Evolutionary conservation across 2,113 vertebrate species (phyloP), one percentile per base, ranked within the genome.

Genomic region (Cercopithecus mona): DNA sequence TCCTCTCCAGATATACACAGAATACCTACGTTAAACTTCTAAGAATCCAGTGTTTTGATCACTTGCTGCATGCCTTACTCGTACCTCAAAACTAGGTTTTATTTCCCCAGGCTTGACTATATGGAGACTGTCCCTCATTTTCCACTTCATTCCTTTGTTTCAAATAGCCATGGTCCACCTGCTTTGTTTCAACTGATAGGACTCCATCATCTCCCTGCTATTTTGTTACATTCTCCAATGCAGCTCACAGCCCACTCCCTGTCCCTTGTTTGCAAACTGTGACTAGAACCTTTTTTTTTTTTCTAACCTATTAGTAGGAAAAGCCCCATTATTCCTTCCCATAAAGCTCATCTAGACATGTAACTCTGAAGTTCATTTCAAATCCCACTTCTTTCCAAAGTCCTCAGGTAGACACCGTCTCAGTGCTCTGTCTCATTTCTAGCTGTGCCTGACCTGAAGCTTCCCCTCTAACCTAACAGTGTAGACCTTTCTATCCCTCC

Each of bases 51-150:
- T 20, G 40, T 83, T 81, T 43, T 68, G n/a, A 82, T 68, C 43
- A 38, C 40, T 32, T 13, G 40, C 30, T 40, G 1, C 23, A 30
- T 22, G 38, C 30, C 76, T 90, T 85, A 18, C 22, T 43, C 45
- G 22, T 66, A 94, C 59, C 55, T 91, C 68, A 70, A 94, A 93
- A 86, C n/a, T 27, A 30, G 78, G 43, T 81, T 93, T 96, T 90
- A 92, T 92, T 93, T 87, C 2, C 4, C n/a, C 40, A 81, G 0
- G 0, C 52, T 40, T 84, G 83, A 85, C 76, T 59, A 27, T 50
- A 88, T 59, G 52, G 48, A 94, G 30, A 84, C 52, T 55, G 20
- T 64, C 80, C 57, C 35, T 72, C 27, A 55, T 82, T 76, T 93
- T 95, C 93, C 25, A 85, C 61, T 76, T 84, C 59, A 48, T 20